Base-by-base conservation (phyloP, 2,113 vertebrate species). In the Oreochromis aureus region DNA sequence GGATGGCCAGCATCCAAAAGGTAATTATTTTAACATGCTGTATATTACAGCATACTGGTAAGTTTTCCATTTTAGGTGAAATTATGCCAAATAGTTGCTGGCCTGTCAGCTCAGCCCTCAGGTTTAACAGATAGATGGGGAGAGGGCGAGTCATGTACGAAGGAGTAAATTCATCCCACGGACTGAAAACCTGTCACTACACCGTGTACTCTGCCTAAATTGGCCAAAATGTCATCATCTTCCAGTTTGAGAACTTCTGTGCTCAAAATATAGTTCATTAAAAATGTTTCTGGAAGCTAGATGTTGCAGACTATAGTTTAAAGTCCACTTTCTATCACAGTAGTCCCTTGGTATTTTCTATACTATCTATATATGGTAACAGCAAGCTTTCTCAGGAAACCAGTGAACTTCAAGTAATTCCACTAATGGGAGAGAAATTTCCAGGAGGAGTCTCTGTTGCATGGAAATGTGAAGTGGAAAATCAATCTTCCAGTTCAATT, bases 111-210 rank as follows among this genome's bases (percentile, higher is more conserved):
- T 87, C 34, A 85, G 46, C 53, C 56, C 69, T 66, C 69, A 76
- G 22, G 30, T 63, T 61, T 32, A 82, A 46, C 41, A 59, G 41
- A 58, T 51, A 69, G 2, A 79, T 34, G 36, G 46, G 19, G 83
- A 83, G 24, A 66, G 24, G 66, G 48, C 59, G 27, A 51, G 71
- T 51, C 16, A 8, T 76, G 76, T 22, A 24, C 54, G 22, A 82
- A 32, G 87, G 18, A 85, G 81, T 76, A 66, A 83, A 88, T 53
- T 69, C 24, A 4, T 81, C 83, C 83, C 78, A 46, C 3, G 9
- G 34, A 27, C 83, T 86, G 86, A 89, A 83, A 90, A 34, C 51
- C 85, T 90, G 93, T 89, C 91, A 87, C 78, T 58, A 34, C 82
- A 51, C 39, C 1, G 3, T 82, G 48, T 41, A 30, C 84, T 83